Base-by-base conservation (phyloP, 2,113 vertebrate genomes). In the Myotis davidii region DNA sequence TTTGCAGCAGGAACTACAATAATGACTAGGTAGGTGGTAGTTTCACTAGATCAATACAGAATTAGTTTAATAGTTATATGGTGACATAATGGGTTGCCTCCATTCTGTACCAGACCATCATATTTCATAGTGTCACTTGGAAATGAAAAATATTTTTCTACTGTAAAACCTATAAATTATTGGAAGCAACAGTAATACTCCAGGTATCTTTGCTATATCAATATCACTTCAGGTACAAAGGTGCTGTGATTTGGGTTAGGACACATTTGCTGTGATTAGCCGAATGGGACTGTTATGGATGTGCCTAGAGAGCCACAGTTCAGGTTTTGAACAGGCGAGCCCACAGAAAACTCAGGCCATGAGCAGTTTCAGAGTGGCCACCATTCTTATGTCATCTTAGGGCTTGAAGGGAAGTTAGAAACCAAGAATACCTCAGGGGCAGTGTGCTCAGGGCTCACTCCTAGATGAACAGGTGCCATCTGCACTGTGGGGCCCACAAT, bases 91-190 rank as follows among this genome's bases (percentile, higher is more conserved):
- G 23, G 52, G 2, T 4, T 45, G 21, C 9, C 9, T 48, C 23
- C 16, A 16, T 13, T 14, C 0, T 11, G 37, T 76, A 32, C 13
- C 0, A 0, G 20, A 9, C 59, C 48, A 2, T 6, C 2, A 5
- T 20, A 39, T 16, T 73, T 5, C 20, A 2, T 14, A 25, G 18
- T 32, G 25, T 9, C 21, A 2, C 34, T 64, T 48, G 39, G 76
- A 48, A 73, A 39, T 17, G 29, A 54, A 42, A 52, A 72, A 18
- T 6, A 25, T 37, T 39, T 72, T 92, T 73, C n/a, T 32, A 7
- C 32, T 65, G 6, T 27, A 18, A n/a, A 65, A 39, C n/a, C 8
- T 16, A 52, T 2, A 34, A 16, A 74, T 37, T 4, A 50, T 85
- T 65, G 37, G 29, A 85, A 92, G 8, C 14, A 82, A 7, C 2